phyloP scores from a whole-genome alignment of 2,797 vertebrate species.

The Echeneis naucrates region DNA sequence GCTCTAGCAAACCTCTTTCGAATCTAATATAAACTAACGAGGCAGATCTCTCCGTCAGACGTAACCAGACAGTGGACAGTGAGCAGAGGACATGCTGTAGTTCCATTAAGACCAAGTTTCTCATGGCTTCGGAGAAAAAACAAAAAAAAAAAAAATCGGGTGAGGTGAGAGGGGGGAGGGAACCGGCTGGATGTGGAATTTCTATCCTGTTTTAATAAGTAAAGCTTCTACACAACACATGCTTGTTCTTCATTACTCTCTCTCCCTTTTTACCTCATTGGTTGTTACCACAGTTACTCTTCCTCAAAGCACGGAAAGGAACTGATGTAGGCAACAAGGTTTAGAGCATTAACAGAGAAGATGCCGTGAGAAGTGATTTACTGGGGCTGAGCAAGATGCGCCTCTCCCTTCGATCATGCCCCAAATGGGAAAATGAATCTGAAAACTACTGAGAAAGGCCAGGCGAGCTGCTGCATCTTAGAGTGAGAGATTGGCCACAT shows the following conservation, averaged over 20 bases:
- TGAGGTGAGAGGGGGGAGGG: constrained; percentile 3
- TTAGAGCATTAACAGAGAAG: constrained; percentile 14
- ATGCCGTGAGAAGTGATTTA: constrained; percentile 27
- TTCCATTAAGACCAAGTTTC: constrained; percentile 72
- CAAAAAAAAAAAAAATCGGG: constrained; percentile 7
- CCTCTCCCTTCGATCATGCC: constrained; percentile 13
- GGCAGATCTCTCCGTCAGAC: constrained; percentile 69
- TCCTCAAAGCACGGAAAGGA: constrained; percentile 14
- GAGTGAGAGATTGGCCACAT: constrained; percentile 51
- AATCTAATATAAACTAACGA: constrained; percentile 75
- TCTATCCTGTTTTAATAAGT: constrained; percentile 38
- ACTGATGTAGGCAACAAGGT: background rate
- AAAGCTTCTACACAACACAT: constrained; percentile 18
- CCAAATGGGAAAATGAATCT: constrained; percentile 22
- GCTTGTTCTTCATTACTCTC: constrained; percentile 14
- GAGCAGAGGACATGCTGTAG: constrained; percentile 72
- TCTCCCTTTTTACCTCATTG: constrained; percentile 3
- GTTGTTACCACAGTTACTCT: background rate
- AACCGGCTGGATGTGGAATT: constrained; percentile 23
- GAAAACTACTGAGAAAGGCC: constrained; percentile 48
- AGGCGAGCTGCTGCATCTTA: constrained; percentile 41
- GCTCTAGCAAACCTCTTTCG: constrained; percentile 66
- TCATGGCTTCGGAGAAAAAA: constrained; percentile 39
- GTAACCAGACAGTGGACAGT: constrained; percentile 61
- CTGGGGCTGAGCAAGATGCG: constrained; percentile 19